A percentile compares a stretch with the other conserved stretches of the same genome.
phyloP scores from a whole-genome alignment of 2,797 vertebrate species.

The Etheostoma nigrum region DNA sequence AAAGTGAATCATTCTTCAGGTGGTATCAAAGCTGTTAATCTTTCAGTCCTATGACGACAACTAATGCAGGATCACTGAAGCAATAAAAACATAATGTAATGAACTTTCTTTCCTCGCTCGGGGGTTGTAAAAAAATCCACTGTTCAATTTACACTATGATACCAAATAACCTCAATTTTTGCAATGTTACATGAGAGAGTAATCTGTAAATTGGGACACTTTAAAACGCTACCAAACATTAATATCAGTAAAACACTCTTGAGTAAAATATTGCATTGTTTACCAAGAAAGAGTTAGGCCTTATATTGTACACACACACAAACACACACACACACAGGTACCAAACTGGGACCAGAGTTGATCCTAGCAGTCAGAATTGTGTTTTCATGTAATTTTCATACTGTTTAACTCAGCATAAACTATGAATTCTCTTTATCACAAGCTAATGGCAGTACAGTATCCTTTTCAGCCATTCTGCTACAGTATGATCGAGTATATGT shows the following conservation, averaged over 20 bases:
- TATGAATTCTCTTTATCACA: not conserved
- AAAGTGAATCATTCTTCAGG: constrained; percentile 6
- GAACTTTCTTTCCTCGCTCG: not conserved
- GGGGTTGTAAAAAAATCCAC: constrained; percentile 24
- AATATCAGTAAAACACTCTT: constrained; percentile 2
- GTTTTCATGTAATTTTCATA: constrained; percentile 4
- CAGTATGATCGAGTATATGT: not conserved
- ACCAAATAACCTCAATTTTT: constrained; percentile 25
- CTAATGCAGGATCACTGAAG: constrained; percentile 8
- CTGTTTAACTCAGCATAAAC: constrained; percentile 15
- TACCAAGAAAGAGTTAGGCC: not conserved
- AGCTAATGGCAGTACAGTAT: not conserved
- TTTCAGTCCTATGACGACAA: constrained; percentile 1
- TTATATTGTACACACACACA: not conserved
- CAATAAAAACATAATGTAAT: constrained; percentile 26
- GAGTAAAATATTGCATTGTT: constrained; percentile 20
- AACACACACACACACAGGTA: not conserved
- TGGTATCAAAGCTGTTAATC: constrained; percentile 7
- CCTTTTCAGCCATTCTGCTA: not conserved
- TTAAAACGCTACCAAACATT: constrained; percentile 14
- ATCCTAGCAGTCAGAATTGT: not conserved
- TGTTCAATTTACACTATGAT: constrained; percentile 15
- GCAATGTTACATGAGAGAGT: constrained; percentile 14
- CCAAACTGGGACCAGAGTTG: constrained; percentile 16
- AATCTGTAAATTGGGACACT: not conserved